Conservation (phyloP, 2,797 vertebrate genomes). For the Poecilia wingei region DNA sequence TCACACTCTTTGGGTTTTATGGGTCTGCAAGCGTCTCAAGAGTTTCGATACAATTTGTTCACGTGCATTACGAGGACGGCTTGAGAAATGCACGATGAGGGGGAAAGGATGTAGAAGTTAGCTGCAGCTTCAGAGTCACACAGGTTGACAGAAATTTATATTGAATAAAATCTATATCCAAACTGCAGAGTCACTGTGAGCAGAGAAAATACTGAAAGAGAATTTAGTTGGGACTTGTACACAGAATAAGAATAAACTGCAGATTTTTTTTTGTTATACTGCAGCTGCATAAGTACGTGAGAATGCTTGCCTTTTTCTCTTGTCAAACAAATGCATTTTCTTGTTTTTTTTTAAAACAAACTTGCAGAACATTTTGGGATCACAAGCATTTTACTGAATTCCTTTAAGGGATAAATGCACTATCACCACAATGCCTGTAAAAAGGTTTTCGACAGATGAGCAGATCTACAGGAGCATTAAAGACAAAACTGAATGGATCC, state of each 20-base stretch:
- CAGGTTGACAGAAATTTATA: slow-evolving; percentile 47
- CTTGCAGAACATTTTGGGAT: not conserved
- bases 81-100: slow-evolving; percentile 8
- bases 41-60: slow-evolving; percentile 58
- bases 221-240: not conserved
- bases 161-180: slow-evolving; percentile 32
- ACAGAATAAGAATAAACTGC: not conserved
- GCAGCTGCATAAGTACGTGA: not conserved
- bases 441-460: not conserved
- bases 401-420: not conserved
- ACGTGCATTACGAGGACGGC: slow-evolving; percentile 17
- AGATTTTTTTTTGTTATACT: not conserved
- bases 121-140: slow-evolving; percentile 21
- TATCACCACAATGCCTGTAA: not conserved
- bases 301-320: not conserved
- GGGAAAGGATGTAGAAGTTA: slow-evolving; percentile 46
- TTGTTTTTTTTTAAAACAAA: not conserved
- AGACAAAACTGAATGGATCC: slow-evolving; percentile 11
- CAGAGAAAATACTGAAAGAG: not conserved
- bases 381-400: not conserved
- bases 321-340: not conserved
- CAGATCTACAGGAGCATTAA: not conserved
- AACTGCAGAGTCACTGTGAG: slow-evolving; percentile 1
- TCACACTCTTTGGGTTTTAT: slow-evolving; percentile 19
- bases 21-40: slow-evolving; percentile 32